A percentile compares a stretch with the other conserved stretches of the same genome.
These are phyloP conservation scores for Drosophila bunnanda DNA, from an alignment of 2,888 invertebrate species.

Conservation along the genomic window DNA sequence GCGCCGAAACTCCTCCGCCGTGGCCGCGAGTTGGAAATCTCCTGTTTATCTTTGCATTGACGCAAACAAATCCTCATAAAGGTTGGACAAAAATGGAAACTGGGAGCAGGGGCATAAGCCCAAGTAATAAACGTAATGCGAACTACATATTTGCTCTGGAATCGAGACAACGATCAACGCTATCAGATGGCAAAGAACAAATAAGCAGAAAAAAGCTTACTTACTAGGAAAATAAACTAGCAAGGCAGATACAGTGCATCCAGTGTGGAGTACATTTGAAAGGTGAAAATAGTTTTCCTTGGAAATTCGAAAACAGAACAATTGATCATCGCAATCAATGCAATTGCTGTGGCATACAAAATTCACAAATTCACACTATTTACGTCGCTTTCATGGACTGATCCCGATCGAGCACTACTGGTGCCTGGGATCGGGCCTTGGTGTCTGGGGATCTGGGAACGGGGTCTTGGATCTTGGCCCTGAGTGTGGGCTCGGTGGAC, in stretches of 20 bases:
- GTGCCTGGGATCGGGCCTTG: background rate
- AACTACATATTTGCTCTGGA: conserved; percentile 52
- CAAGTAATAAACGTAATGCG: conserved; percentile 44
- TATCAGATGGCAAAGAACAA: conserved; percentile 48
- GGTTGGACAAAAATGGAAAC: conserved; percentile 1
- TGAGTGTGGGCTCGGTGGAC: conserved; percentile 6
- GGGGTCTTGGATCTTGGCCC: conserved; percentile 7
- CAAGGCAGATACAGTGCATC: background rate
- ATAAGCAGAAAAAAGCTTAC: background rate
- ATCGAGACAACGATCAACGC: conserved; percentile 36
- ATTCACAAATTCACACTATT: background rate
- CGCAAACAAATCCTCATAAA: conserved; percentile 34
- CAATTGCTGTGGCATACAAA: background rate
- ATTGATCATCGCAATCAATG: background rate
- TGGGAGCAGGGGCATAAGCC: conserved; percentile 30
- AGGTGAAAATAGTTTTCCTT: background rate
- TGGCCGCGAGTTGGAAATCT: background rate
- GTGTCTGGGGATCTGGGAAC: conserved; percentile 3
- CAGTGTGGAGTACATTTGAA: background rate
- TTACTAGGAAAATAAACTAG: conserved; percentile 6
- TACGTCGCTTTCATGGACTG: conserved; percentile 50
- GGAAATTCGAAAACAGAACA: background rate
- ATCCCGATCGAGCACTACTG: conserved; percentile 3
- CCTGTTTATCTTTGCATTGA: conserved; percentile 58
- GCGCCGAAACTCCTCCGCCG: conserved; percentile 6